Evolutionary conservation across 1,140 invertebrate genomes (phyloP).

Genomic region (Galendromus occidentalis): DNA sequence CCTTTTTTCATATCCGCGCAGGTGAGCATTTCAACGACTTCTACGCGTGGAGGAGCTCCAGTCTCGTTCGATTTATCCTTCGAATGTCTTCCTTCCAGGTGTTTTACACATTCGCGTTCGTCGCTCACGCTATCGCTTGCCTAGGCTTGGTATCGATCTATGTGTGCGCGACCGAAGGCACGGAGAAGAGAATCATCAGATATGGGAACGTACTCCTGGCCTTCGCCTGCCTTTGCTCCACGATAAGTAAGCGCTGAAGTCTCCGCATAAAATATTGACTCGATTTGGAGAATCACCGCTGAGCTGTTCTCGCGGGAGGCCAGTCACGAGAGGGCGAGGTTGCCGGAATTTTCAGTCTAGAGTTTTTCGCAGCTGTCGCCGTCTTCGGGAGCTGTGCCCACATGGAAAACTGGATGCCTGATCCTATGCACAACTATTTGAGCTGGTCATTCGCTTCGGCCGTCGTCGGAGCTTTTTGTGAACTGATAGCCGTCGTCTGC

Average conservation of each 20-base stretch:
- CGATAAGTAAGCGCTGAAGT: neutral
- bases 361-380: slow-evolving; percentile 42
- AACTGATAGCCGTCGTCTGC: slow-evolving; percentile 44
- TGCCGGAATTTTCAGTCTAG: neutral
- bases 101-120: slow-evolving; percentile 1
- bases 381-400: slow-evolving; percentile 75
- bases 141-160: neutral
- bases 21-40: too few relatives aligned
- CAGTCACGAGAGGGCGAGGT: too few relatives aligned
- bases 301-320: too few relatives aligned
- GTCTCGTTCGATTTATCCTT: too few relatives aligned
- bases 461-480: slow-evolving; percentile 47
- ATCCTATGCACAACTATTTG: slow-evolving; percentile 86
- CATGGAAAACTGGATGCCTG: slow-evolving; percentile 81
- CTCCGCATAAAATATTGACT: too few relatives aligned
- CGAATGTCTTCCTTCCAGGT: neutral
- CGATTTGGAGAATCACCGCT: too few relatives aligned
- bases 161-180: neutral
- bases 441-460: slow-evolving; percentile 80
- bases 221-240: neutral
- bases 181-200: neutral
- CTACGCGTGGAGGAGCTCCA: too few relatives aligned
- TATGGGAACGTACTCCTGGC: neutral
- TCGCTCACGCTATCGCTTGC: neutral
- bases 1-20: slow-evolving; percentile 9